Evolutionary conservation across 2,113 vertebrate species (phyloP), one percentile per base, ranked within the genome.

Genomic region (Proterorhinus semilunaris): DNA sequence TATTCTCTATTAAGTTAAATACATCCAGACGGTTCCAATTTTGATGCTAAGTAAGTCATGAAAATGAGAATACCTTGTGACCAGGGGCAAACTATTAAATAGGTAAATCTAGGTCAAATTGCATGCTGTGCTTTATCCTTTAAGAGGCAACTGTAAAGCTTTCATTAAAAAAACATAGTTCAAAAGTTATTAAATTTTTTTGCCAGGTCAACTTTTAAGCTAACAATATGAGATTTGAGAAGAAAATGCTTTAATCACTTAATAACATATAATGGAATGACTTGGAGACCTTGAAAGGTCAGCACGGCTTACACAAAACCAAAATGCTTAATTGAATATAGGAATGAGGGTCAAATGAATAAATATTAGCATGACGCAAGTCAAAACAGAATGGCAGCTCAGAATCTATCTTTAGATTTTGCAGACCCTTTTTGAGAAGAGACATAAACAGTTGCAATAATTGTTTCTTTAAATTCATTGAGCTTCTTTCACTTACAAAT

Each of bases 31-130:
- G 8, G 58, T 45, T 61, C 4, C 42, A 9, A 11, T 8, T 47
- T 47, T 58, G 11, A 45, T n/a, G 42, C 54, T 10, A 51, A 13
- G 10, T 81, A 51, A 13, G 12, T 81, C 43, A 61, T 36, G 65
- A 51, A 10, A 78, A 42, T 55, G 15, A 69, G 72, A 42, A 48
- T 27, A 27, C 52, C 52, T 8, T 53, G 52, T 55, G 53, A 27
- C 53, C 53, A 10, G 9, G 17, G 53, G 53, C 53, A 16, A 54
- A 55, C 53, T 27, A 7, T 55, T 55, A 27, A 55, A 21, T 17
- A 55, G 17, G 17, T 55, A 55, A 55, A 27, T 55, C 53, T 55
- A 55, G 10, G 17, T 4, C 27, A 2, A 55, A 27, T 27, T 27
- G 17, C 52, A 17, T 16, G 16, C 17, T 21, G 27, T 6, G 27